Percentiles rank a stretch among this genome's conserved stretches.
phyloP scores from a whole-genome alignment of 2,797 vertebrate species.

The Rhynchonycteris naso region DNA sequence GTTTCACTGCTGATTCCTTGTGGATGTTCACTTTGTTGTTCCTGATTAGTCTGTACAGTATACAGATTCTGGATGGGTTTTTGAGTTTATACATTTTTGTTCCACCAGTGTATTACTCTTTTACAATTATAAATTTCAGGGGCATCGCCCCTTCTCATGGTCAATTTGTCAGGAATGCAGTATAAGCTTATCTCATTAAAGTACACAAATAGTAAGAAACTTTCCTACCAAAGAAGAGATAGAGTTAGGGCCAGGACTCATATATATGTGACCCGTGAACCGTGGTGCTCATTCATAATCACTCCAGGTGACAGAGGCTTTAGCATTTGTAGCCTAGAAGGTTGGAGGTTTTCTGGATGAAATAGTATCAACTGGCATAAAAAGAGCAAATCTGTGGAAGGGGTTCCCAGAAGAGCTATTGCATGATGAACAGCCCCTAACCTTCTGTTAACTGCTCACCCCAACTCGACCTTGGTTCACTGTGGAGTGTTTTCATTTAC shows the following conservation, averaged over 20 bases:
- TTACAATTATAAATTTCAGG: conserved; percentile 8
- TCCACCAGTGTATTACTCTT: neutral
- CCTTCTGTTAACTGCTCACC: conserved; percentile 85
- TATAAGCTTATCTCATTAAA: conserved; percentile 42
- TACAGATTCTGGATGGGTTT: neutral
- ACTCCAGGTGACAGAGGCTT: conserved; percentile 73
- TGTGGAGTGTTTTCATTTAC: conserved; percentile 82
- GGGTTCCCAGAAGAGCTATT: conserved; percentile 83
- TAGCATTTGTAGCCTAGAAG: conserved; percentile 65
- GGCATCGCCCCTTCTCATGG: neutral
- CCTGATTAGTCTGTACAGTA: neutral
- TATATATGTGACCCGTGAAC: conserved; percentile 43
- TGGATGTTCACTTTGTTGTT: neutral
- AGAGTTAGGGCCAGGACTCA: neutral
- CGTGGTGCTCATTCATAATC: conserved; percentile 18
- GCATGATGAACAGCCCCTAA: conserved; percentile 79
- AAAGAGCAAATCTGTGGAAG: conserved; percentile 81
- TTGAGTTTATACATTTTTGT: neutral
- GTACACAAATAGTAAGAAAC: conserved; percentile 22
- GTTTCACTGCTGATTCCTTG: conserved; percentile 62
- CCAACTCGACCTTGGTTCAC: conserved; percentile 80
- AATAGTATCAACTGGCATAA: conserved; percentile 74
- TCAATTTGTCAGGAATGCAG: conserved; percentile 42
- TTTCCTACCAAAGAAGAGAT: conserved; percentile 14
- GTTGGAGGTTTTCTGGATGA: conserved; percentile 81